Percentiles rank a stretch among this genome's conserved stretches.
Conservation (phyloP, 2,888 invertebrate species). For the Parnassius orleans region DNA sequence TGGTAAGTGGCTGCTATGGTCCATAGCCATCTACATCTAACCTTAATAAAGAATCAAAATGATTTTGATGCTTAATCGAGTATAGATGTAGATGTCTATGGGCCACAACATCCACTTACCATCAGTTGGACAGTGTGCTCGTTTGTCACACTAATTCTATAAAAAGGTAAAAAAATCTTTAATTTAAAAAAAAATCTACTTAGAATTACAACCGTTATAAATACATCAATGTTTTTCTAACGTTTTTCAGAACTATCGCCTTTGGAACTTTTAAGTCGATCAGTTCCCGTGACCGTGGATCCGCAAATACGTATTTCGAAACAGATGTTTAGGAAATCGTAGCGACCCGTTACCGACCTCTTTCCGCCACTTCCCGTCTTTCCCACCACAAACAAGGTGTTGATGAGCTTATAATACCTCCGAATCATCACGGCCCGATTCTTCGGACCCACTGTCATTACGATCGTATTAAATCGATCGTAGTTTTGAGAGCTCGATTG, state of each 20-base stretch:
- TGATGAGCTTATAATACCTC: slow-evolving; percentile 47
- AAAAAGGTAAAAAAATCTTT: too few relatives aligned
- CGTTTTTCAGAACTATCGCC: too few relatives aligned
- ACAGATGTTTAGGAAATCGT: slow-evolving; percentile 43
- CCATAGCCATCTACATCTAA: too few relatives aligned
- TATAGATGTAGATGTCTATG: too few relatives aligned
- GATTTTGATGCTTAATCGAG: too few relatives aligned
- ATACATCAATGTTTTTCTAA: slow-evolving; percentile 25
- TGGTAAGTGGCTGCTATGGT: too few relatives aligned
- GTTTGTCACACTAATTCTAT: too few relatives aligned
- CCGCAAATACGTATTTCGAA: slow-evolving; percentile 13
- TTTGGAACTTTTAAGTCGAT: slow-evolving; percentile 9
- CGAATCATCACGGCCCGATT: slow-evolving; percentile 30
- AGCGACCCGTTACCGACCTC: slow-evolving; percentile 44
- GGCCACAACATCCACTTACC: too few relatives aligned
- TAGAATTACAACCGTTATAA: too few relatives aligned
- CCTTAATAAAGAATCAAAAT: too few relatives aligned
- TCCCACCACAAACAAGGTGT: slow-evolving; percentile 40
- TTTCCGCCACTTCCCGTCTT: slow-evolving; percentile 35
- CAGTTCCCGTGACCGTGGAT: slow-evolving; percentile 30
- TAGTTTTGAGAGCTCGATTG: slow-evolving; percentile 33
- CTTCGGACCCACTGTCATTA: slow-evolving; percentile 34
- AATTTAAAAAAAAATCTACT: too few relatives aligned
- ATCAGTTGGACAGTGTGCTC: too few relatives aligned
- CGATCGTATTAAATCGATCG: slow-evolving; percentile 37